These are phyloP conservation scores for Mesodorylaimus sp. DNA, from an alignment of 2,888 invertebrate species.

Conservation along the genomic window DNA sequence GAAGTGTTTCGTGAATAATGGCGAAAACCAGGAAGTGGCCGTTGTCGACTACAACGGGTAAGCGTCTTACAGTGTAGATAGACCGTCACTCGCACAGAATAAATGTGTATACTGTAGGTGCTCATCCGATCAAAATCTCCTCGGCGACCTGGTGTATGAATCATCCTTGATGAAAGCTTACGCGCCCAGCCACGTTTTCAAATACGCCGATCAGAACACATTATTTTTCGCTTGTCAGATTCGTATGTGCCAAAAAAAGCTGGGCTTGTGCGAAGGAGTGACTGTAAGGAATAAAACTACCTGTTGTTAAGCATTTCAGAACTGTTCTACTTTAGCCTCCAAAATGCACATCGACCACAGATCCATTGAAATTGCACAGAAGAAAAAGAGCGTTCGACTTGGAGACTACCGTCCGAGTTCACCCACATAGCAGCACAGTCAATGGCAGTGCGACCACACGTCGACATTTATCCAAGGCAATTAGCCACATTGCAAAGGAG, in stretches of 20 bases:
- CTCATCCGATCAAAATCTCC: slow-evolving; percentile 20
- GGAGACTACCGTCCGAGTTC: too few species aligned
- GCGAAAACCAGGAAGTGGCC: slow-evolving; percentile 25
- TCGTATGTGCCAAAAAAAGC: slow-evolving; percentile 25
- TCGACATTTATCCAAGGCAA: too few species aligned
- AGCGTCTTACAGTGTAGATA: not conserved
- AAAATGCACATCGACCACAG: too few species aligned
- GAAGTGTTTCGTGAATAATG: slow-evolving; percentile 26
- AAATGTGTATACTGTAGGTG: slow-evolving; percentile 15
- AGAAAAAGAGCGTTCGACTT: too few species aligned
- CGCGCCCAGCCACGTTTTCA: slow-evolving; percentile 18
- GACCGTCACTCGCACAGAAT: not conserved
- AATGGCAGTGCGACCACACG: too few species aligned
- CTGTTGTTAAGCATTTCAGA: too few species aligned
- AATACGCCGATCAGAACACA: slow-evolving; percentile 28
- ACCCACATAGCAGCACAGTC: too few species aligned
- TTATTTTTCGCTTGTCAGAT: slow-evolving; percentile 28
- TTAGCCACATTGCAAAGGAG: too few species aligned
- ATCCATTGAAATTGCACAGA: too few species aligned
- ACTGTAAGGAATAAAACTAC: too few species aligned
- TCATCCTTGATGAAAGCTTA: slow-evolving; percentile 19
- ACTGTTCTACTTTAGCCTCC: not conserved
- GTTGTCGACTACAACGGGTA: slow-evolving; percentile 23
- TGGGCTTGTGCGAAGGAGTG: slow-evolving; percentile 25
- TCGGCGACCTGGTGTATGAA: slow-evolving; percentile 22